These are phyloP conservation scores for Catharus fuscescens DNA, from an alignment of 2,113 vertebrate species.

Conservation along the genomic window DNA sequence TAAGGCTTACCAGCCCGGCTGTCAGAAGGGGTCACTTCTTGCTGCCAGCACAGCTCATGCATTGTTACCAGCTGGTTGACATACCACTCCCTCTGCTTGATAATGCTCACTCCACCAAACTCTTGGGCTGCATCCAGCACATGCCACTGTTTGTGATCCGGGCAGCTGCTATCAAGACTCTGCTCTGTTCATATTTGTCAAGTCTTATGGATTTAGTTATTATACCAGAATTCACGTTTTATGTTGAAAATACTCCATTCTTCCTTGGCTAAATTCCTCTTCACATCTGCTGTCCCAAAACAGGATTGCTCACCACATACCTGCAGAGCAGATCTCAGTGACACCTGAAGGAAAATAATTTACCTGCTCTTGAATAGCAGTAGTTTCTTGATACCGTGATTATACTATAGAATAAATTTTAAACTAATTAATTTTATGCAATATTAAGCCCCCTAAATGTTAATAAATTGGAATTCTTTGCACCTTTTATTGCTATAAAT, in stretches of 20 bases:
- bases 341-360: neutral
- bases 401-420: neutral
- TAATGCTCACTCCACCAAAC: neutral
- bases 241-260: neutral
- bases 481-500: neutral
- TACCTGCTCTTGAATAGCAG: neutral
- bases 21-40: neutral
- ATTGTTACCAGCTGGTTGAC: neutral
- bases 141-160: neutral
- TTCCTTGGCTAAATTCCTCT: neutral
- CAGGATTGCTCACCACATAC: neutral
- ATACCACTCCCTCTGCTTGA: neutral
- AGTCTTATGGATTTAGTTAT: neutral
- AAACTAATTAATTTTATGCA: neutral
- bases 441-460: neutral
- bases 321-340: neutral
- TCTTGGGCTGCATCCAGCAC: neutral
- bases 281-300: neutral
- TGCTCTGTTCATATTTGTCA: neutral
- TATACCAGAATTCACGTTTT: neutral
- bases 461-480: neutral
- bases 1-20: neutral
- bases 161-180: neutral
- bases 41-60: neutral
- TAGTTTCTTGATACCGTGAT: neutral